phyloP scores from a whole-genome alignment of 2,888 invertebrate species.

The Bruchidius siliquastri region DNA sequence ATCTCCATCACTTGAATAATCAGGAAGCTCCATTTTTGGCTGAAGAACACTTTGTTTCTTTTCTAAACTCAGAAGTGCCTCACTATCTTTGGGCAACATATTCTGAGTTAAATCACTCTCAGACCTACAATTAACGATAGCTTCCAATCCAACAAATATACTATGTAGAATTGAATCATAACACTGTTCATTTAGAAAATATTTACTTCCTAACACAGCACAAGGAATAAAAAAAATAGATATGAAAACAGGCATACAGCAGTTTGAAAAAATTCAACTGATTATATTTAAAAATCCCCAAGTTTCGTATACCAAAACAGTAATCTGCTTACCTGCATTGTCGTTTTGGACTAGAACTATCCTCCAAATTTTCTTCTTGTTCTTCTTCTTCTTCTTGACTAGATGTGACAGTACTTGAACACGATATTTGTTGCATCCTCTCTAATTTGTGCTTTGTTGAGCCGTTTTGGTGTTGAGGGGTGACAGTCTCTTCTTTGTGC shows the following conservation, averaged over 20 bases:
- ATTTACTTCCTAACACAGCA: too few relatives aligned
- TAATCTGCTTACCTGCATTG: slow-evolving; percentile 33
- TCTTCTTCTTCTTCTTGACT: slow-evolving; percentile 40
- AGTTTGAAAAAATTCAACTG: too few relatives aligned
- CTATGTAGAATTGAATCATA: too few relatives aligned
- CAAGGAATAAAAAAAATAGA: too few relatives aligned
- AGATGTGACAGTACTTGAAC: slow-evolving; percentile 42
- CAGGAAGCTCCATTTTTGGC: slow-evolving; percentile 70
- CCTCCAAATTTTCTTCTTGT: slow-evolving; percentile 23
- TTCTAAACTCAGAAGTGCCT: neutral
- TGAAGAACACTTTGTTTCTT: slow-evolving; percentile 37
- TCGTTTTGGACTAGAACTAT: slow-evolving; percentile 33
- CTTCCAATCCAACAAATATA: too few relatives aligned
- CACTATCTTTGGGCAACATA: neutral
- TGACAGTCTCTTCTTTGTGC: slow-evolving; percentile 19
- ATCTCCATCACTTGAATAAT: slow-evolving; percentile 68
- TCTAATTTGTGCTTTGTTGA: slow-evolving; percentile 3
- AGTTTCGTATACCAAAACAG: too few relatives aligned
- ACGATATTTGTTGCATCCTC: slow-evolving; percentile 29
- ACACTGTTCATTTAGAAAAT: too few relatives aligned
- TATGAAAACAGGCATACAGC: too few relatives aligned
- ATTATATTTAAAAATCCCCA: too few relatives aligned
- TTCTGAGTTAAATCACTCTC: neutral
- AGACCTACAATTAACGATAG: neutral
- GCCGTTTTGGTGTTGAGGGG: slow-evolving; percentile 20